These are phyloP conservation scores for Notothenia coriiceps DNA, from an alignment of 2,113 vertebrate species.

Conservation along the genomic window DNA sequence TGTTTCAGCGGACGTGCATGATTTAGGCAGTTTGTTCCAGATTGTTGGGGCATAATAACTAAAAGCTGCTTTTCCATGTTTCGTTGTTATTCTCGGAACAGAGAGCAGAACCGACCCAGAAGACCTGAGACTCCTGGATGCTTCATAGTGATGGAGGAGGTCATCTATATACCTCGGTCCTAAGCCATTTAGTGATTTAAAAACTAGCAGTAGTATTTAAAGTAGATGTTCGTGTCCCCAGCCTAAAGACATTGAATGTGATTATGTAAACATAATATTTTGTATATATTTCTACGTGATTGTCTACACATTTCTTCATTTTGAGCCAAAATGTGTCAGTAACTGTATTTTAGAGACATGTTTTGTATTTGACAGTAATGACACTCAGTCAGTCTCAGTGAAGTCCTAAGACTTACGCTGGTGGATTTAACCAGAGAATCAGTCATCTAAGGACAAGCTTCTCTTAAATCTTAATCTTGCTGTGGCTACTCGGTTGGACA, in stretches of 20 bases:
- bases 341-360: neutral
- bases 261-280: neutral
- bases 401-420: neutral
- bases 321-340: neutral
- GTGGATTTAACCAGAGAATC: conserved; percentile 10
- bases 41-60: too few species aligned
- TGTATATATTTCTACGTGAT: neutral
- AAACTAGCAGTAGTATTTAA: too few species aligned
- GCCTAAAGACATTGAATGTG: neutral
- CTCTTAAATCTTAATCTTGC: neutral
- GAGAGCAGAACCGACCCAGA: too few species aligned
- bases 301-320: neutral
- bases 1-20: too few species aligned
- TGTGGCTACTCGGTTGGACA: neutral
- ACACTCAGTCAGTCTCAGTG: neutral
- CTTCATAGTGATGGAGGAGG: too few species aligned
- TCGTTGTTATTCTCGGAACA: too few species aligned
- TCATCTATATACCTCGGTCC: too few species aligned
- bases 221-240: neutral
- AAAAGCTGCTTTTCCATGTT: too few species aligned
- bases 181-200: too few species aligned
- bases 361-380: neutral
- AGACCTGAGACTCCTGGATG: too few species aligned
- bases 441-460: neutral
- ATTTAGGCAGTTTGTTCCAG: too few species aligned